These are phyloP conservation scores for Tyria jacobaeae DNA, from an alignment of 2,888 invertebrate species.

Conservation along the genomic window DNA sequence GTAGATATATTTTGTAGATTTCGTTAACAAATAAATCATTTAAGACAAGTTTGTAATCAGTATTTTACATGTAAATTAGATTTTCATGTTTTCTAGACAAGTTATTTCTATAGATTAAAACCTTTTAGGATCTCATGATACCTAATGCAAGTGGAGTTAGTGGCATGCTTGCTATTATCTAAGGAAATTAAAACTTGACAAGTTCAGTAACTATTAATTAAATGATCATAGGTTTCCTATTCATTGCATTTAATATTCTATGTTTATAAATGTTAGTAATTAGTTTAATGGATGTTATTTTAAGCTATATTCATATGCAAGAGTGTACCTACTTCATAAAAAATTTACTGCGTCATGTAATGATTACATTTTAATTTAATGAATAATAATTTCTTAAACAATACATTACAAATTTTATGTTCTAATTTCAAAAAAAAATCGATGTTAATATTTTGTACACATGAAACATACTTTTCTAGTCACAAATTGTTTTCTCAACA, in stretches of 20 bases:
- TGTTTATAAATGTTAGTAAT: conserved; percentile 41
- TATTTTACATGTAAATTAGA: conserved; percentile 50
- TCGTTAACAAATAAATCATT: conserved; percentile 23
- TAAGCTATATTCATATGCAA: conserved; percentile 29
- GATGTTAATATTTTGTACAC: conserved; percentile 48
- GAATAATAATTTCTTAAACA: conserved; percentile 3
- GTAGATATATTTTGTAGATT: conserved; percentile 30
- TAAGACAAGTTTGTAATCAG: conserved; percentile 44
- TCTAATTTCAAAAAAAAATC: conserved; percentile 41
- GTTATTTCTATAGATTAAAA: conserved; percentile 33
- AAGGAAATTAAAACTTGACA: conserved; percentile 26
- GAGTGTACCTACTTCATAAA: conserved; percentile 3
- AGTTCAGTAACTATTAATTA: conserved; percentile 27
- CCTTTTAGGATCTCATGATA: conserved; percentile 43
- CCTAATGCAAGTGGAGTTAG: conserved; percentile 23
- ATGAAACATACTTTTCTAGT: conserved; percentile 53
- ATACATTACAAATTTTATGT: conserved; percentile 37
- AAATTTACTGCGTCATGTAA: conserved; percentile 9
- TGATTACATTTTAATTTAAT: conserved; percentile 14
- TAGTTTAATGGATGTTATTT: conserved; percentile 34
- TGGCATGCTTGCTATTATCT: conserved; percentile 20
- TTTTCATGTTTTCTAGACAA: conserved; percentile 37
- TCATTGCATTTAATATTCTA: conserved; percentile 52
- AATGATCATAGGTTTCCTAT: conserved; percentile 51
- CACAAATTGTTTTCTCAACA: conserved; percentile 48